Evolutionary conservation across 2,888 invertebrate species (phyloP).

Genomic region (Marronus borbonicus): DNA sequence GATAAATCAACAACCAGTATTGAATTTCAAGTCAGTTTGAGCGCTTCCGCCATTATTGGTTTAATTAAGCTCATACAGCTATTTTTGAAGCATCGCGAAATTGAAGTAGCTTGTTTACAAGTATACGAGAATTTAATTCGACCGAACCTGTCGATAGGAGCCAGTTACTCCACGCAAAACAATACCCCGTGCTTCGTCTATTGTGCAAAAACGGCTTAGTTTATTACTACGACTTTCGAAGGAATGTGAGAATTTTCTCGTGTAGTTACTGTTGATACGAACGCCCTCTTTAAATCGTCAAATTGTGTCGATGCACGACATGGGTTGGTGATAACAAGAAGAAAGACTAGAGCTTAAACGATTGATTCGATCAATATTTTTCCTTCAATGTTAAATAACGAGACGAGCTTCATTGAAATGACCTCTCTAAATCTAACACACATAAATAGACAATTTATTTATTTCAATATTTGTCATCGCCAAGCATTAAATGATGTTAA

Average conservation of each 20-base stretch:
- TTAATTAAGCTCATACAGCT: too few relatives aligned
- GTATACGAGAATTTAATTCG: background rate
- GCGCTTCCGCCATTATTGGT: too few relatives aligned
- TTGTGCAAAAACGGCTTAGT: slow-evolving; percentile 12
- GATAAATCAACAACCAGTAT: too few relatives aligned
- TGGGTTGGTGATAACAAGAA: slow-evolving; percentile 5
- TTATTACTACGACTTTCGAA: slow-evolving; percentile 6
- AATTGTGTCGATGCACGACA: slow-evolving; percentile 33
- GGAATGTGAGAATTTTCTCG: slow-evolving; percentile 14
- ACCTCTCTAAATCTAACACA: slow-evolving; percentile 14
- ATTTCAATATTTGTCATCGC: background rate
- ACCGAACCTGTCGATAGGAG: background rate
- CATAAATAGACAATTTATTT: background rate
- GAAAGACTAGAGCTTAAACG: slow-evolving; percentile 25
- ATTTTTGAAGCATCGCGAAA: background rate
- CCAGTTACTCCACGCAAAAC: slow-evolving; percentile 5
- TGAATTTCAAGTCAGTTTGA: too few relatives aligned
- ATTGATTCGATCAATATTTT: slow-evolving; percentile 26
- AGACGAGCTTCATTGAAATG: slow-evolving; percentile 29
- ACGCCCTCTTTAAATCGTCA: slow-evolving; percentile 39
- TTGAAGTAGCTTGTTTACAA: background rate
- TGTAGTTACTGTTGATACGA: slow-evolving; percentile 31
- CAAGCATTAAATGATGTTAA: background rate
- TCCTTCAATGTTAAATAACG: slow-evolving; percentile 14
- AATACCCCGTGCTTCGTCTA: background rate